phyloP scores from a whole-genome alignment of 2,797 vertebrate genomes.

The Oophaga sylvatica region DNA sequence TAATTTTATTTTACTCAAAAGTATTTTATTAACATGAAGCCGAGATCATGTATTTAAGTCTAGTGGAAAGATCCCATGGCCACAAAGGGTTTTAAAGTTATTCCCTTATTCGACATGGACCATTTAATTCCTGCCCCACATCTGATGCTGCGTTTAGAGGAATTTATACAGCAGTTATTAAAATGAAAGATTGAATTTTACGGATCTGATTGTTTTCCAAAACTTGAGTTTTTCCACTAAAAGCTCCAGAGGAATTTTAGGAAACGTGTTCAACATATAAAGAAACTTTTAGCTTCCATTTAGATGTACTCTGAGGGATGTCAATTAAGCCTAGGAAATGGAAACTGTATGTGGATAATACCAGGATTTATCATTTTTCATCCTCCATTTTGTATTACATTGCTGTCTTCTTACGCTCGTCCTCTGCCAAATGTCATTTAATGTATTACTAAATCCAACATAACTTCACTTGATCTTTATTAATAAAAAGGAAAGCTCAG shows the following conservation, averaged over 20 bases:
- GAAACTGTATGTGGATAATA: conserved; percentile 44
- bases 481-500: conserved; percentile 21
- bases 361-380: conserved; percentile 28
- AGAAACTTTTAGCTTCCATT: conserved; percentile 48
- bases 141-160: conserved; percentile 46
- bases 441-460: conserved; percentile 39
- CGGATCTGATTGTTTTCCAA: conserved; percentile 48
- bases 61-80: conserved; percentile 45
- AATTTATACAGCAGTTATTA: conserved; percentile 52
- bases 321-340: conserved; percentile 47
- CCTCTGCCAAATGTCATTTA: conserved; percentile 42
- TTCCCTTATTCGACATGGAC: conserved; percentile 38
- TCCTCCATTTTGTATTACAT: conserved; percentile 41
- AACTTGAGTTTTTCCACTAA: conserved; percentile 48
- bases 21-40: conserved; percentile 24
- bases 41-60: conserved; percentile 36
- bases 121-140: conserved; percentile 50
- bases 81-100: conserved; percentile 40
- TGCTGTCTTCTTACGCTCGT: conserved; percentile 10
- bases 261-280: conserved; percentile 49
- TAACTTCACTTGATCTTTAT: conserved; percentile 46
- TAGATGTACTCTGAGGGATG: conserved; percentile 45
- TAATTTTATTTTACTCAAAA: conserved; percentile 1
- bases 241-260: conserved; percentile 54
- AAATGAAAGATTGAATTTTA: conserved; percentile 56